Conservation (phyloP, 1,140 invertebrate species). For the Drosophila setifemur region DNA sequence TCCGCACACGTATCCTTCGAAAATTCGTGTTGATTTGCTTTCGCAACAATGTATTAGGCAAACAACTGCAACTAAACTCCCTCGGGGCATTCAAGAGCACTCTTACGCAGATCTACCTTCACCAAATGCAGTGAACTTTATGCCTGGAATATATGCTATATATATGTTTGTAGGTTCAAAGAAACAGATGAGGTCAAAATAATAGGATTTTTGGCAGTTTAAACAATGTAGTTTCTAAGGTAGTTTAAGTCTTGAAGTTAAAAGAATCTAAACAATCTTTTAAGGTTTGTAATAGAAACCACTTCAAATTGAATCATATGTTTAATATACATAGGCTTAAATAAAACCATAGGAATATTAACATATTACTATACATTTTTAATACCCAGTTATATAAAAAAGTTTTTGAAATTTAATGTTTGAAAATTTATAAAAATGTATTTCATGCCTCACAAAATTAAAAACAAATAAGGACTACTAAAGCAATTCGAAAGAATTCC, state of each 20-base stretch:
- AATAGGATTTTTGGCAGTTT: neutral
- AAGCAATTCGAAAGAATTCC: too few relatives aligned
- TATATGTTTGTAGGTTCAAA: neutral
- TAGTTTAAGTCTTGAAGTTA: neutral
- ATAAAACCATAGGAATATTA: too few relatives aligned
- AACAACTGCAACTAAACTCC: slow-evolving; percentile 40
- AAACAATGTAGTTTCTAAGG: neutral
- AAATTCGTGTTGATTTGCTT: slow-evolving; percentile 52
- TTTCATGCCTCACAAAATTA: too few relatives aligned
- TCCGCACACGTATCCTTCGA: slow-evolving; percentile 41
- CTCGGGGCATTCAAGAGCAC: slow-evolving; percentile 7
- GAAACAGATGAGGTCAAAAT: slow-evolving; percentile 13
- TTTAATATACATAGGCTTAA: too few relatives aligned
- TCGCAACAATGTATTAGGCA: slow-evolving; percentile 52
- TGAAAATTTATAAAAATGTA: too few relatives aligned
- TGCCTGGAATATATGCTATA: neutral
- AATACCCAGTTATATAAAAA: too few relatives aligned
- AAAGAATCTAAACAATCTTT: neutral
- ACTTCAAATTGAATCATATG: too few relatives aligned
- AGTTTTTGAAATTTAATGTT: too few relatives aligned
- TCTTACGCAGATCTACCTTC: neutral
- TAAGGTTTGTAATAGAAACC: neutral
- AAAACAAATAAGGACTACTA: too few relatives aligned
- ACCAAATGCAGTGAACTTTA: slow-evolving; percentile 13
- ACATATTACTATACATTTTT: too few relatives aligned